phyloP scores from a whole-genome alignment of 2,888 invertebrate genomes.

The Ferrisia virgata region DNA sequence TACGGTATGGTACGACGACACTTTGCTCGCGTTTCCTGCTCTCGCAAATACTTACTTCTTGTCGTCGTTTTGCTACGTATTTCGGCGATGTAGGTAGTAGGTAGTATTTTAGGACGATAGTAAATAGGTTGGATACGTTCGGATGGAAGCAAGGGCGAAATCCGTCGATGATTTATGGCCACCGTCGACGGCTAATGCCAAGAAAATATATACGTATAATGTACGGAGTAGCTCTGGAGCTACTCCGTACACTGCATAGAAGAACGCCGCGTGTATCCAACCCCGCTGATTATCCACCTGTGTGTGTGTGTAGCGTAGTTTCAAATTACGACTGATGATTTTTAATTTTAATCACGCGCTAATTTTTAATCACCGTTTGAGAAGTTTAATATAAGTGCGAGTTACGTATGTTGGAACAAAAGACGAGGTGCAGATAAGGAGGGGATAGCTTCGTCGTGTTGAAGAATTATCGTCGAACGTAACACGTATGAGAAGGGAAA shows the following conservation, averaged over 20 bases:
- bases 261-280: background rate
- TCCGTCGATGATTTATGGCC: background rate
- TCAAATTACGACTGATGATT: background rate
- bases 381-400: background rate
- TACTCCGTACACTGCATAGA: too few species aligned
- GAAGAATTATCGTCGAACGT: background rate
- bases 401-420: background rate
- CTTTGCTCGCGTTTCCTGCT: background rate
- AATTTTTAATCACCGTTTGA: slow-evolving; percentile 8
- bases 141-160: background rate
- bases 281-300: too few species aligned
- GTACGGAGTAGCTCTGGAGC: too few species aligned
- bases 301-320: too few species aligned
- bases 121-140: background rate
- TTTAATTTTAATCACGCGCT: slow-evolving; percentile 14
- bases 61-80: background rate
- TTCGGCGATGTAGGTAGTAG: background rate
- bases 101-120: too few species aligned
- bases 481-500: background rate
- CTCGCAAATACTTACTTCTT: background rate
- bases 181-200: background rate
- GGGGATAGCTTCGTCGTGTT: too few species aligned
- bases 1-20: background rate
- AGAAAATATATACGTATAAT: background rate
- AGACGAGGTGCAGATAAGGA: too few species aligned